A percentile compares a stretch with the other conserved stretches of the same genome.
Conservation (phyloP, 1,140 invertebrate species). For the Druon quercuslanigerum region DNA sequence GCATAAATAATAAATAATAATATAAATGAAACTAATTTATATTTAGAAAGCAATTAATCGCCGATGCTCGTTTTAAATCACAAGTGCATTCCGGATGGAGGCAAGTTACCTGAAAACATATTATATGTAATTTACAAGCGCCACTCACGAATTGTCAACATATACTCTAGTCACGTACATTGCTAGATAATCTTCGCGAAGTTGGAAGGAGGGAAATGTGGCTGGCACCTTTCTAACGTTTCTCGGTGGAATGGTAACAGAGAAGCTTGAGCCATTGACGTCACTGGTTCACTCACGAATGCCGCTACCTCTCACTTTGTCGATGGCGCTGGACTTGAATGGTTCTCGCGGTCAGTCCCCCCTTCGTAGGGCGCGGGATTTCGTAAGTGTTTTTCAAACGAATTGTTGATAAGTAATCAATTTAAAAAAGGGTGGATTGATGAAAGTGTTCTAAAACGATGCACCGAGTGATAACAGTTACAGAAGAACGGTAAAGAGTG, state of each 20-base stretch:
- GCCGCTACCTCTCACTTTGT: constrained; percentile 71
- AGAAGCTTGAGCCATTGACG: constrained; percentile 64
- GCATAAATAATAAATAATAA: no score
- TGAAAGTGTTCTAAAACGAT: not conserved
- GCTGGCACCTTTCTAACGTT: constrained; percentile 68
- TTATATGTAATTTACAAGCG: no score
- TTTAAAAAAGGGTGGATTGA: not conserved
- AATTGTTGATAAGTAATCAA: not conserved
- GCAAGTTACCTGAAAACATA: no score
- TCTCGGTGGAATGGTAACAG: constrained; percentile 66
- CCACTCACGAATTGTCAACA: no score
- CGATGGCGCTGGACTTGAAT: constrained; percentile 64
- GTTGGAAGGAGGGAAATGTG: constrained; percentile 59
- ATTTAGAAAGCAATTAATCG: no score
- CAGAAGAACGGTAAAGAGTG: constrained; percentile 20
- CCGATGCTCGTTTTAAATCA: no score
- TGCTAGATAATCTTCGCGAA: constrained; percentile 44
- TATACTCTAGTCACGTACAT: no score
- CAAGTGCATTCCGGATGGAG: no score
- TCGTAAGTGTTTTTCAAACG: not conserved
- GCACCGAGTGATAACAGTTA: not conserved
- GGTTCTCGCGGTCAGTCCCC: constrained; percentile 56
- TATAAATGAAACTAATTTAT: no score
- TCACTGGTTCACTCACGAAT: constrained; percentile 66
- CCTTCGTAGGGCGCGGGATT: constrained; percentile 33